Conservation (phyloP, 2,888 invertebrate species). For the Deilephila elpenor region DNA sequence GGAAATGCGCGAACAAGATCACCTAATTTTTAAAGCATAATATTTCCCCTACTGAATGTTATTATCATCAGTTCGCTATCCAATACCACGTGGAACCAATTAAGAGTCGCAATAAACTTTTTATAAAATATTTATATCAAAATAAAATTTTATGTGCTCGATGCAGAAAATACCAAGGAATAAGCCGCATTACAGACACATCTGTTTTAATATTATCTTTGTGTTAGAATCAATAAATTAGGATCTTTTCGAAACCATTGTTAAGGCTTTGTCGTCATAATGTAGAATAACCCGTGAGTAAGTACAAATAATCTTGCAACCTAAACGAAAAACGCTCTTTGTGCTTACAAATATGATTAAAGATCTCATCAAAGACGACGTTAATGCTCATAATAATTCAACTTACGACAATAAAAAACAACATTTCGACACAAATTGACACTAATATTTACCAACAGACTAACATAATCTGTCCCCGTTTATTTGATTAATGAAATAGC, state of each 20-base stretch:
- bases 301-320: neutral
- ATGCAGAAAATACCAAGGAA: neutral
- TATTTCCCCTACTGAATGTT: neutral
- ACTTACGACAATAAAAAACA: neutral
- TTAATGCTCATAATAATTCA: slow-evolving; percentile 1
- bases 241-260: neutral
- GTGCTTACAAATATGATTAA: slow-evolving; percentile 2
- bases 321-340: neutral
- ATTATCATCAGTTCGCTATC: neutral
- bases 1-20: no score
- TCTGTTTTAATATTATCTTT: no score
- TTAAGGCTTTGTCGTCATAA: neutral
- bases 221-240: neutral
- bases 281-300: neutral
- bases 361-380: neutral
- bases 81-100: neutral
- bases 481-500: slow-evolving; percentile 68
- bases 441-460: slow-evolving; percentile 42
- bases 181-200: no score
- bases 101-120: neutral
- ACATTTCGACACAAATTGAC: neutral
- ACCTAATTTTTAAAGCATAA: neutral
- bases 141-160: neutral
- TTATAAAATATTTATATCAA: neutral
- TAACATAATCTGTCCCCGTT: slow-evolving; percentile 53